These are phyloP conservation scores for Axinella damicornis DNA, from an alignment of 37 sponge, comb jelly and placozoan species.

Conservation along the genomic window DNA sequence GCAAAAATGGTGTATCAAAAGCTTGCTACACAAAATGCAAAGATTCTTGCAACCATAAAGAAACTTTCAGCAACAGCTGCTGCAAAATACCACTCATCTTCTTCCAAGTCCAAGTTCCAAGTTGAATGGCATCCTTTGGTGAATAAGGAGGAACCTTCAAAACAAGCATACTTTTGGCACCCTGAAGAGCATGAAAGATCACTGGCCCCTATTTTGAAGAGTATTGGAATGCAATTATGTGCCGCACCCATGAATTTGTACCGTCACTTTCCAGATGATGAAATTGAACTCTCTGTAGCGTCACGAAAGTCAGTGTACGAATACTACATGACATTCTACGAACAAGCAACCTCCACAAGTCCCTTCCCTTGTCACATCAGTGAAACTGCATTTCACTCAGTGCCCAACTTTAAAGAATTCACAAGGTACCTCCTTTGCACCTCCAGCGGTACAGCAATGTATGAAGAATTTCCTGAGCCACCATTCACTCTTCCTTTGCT, in stretches of 20 bases:
- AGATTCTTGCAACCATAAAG: neutral
- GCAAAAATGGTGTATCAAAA: neutral
- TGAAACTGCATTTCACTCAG: conserved; percentile 11
- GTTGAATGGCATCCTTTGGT: neutral
- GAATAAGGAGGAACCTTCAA: neutral
- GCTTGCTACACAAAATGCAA: conserved; percentile 1
- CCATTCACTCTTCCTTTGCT: conserved; percentile 16
- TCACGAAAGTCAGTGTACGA: neutral
- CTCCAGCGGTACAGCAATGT: neutral
- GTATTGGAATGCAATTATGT: neutral
- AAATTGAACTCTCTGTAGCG: neutral
- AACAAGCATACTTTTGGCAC: conserved; percentile 31
- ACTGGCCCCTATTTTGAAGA: conserved; percentile 4
- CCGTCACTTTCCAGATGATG: neutral
- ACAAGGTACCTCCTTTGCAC: neutral
- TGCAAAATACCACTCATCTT: no score
- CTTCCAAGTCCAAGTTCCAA: neutral
- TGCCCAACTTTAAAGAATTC: conserved; percentile 18
- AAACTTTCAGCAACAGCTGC: neutral
- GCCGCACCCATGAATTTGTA: neutral
- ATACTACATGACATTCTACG: conserved; percentile 8
- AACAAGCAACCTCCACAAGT: neutral
- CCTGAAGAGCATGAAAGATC: neutral
- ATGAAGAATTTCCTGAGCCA: neutral
- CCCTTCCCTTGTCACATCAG: conserved; percentile 9